Evolutionary conservation across 2,113 vertebrate species (phyloP), one percentile per base, ranked within the genome.

Genomic region (Dasypus novemcinctus): DNA sequence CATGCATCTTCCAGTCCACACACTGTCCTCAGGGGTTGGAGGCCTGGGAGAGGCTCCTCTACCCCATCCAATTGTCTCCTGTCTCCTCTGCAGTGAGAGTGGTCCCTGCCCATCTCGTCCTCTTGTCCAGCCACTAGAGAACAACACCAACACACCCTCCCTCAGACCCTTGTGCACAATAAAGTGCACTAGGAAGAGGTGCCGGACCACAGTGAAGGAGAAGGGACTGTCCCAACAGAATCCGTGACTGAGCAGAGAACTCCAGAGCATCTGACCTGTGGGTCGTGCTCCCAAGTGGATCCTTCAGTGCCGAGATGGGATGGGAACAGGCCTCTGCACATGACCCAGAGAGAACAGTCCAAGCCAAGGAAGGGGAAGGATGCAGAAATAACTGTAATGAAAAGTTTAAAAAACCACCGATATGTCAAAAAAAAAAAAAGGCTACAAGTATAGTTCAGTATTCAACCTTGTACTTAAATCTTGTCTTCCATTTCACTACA

Each of bases 331-430:
- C 18, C n/a, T 76, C 43, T 82, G n/a, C 33, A 20, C 68, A 68
- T 75, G 38, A 68, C 43, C 36, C 68, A 49, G 0, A 72, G 61
- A 92, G 49, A 94, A 90, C 21, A 80, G 64, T 25, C 36, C 29
- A 31, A 79, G 21, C 61, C 63, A 83, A 87, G 29, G 38, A 38
- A 57, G 52, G 76, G 15, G 80, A 69, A 41, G 85, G n/a, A 64
- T 41, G 80, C 36, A 93, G 43, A 88, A 94, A 85, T 69, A 75
- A 80, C 25, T 82, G 18, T 43, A 81, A 87, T 68, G 90, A 75
- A 84, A 87, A 64, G n/a, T 75, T 57, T 25, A n/a, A 76, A 84
- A 49, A 88, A 84, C 21, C 21, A 49, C 27, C 20, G 31, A 87
- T 68, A 12, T 68, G 33, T 81, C 25, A 27, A 61, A 82, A 86